These are phyloP conservation scores for Tragelaphus eurycerus DNA, from an alignment of 2,797 vertebrate species.

Conservation along the genomic window DNA sequence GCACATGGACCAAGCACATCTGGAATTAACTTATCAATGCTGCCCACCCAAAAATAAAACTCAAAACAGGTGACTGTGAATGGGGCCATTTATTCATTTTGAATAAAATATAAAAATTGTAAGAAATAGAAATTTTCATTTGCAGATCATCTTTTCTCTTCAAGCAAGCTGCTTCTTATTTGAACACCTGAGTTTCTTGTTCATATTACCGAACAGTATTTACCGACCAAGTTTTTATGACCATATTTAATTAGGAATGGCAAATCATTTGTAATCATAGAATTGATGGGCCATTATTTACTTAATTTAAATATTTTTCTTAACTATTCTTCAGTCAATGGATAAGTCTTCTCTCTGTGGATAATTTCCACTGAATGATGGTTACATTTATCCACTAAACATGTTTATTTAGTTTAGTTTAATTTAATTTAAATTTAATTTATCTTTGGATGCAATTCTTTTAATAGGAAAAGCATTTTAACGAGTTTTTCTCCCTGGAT, in stretches of 20 bases:
- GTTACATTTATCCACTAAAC: neutral
- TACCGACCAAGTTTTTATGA: neutral
- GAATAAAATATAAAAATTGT: constrained; percentile 13
- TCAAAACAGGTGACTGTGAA: neutral
- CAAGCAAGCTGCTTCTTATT: neutral
- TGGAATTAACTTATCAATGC: neutral
- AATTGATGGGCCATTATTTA: neutral
- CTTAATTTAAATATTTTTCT: neutral
- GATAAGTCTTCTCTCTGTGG: neutral
- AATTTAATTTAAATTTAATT: neutral
- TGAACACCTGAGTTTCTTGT: neutral
- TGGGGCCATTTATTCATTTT: neutral
- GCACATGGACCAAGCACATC: neutral
- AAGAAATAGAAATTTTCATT: neutral
- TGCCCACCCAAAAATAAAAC: neutral
- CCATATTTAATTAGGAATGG: neutral
- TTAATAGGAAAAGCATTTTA: neutral
- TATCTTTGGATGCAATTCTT: neutral
- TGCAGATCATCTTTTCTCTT: neutral
- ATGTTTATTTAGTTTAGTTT: neutral
- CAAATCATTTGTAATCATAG: neutral
- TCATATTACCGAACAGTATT: neutral
- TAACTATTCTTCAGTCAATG: neutral
- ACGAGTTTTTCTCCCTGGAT: neutral
- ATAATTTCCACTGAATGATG: neutral